A percentile compares a stretch with the other conserved stretches of the same genome.
Evolutionary conservation across 2,888 invertebrate genomes (phyloP).

Genomic region (Eupithecia subumbrata): DNA sequence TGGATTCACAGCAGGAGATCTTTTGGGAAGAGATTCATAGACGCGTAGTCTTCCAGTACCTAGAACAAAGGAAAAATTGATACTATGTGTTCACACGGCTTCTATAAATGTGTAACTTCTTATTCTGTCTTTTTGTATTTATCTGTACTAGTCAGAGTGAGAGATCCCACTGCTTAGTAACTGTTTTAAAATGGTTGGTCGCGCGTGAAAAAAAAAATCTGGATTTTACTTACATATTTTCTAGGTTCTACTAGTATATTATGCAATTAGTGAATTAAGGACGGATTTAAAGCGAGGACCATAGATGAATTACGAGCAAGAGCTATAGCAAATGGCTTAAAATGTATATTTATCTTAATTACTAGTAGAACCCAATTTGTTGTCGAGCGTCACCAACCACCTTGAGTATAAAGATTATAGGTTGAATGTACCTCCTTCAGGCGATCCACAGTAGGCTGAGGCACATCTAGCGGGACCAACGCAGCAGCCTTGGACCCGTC

Average conservation of each 20-base stretch:
- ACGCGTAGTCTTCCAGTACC: conserved; percentile 91
- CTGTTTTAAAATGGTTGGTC: background rate
- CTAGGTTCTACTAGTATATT: too few relatives aligned
- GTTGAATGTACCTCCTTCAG: conserved; percentile 65
- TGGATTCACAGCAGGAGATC: conserved; percentile 84
- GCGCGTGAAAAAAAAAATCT: too few relatives aligned
- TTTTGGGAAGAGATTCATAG: conserved; percentile 92
- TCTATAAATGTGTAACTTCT: background rate
- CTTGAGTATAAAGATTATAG: background rate
- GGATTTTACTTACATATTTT: too few relatives aligned
- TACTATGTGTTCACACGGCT: background rate
- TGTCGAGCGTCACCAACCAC: too few relatives aligned
- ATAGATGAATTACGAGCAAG: too few relatives aligned
- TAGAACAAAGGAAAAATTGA: conserved; percentile 58
- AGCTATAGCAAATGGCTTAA: too few relatives aligned
- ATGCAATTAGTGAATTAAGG: too few relatives aligned
- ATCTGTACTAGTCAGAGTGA: background rate
- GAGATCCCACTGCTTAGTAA: background rate
- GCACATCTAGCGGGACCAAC: conserved; percentile 85
- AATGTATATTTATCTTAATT: too few relatives aligned
- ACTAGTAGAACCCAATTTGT: too few relatives aligned
- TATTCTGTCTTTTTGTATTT: background rate
- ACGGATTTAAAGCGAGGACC: too few relatives aligned
- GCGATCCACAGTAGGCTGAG: conserved; percentile 84
- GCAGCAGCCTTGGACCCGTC: conserved; percentile 87